These are phyloP conservation scores for Potamarius usumacintae DNA, from an alignment of 2,113 vertebrate genomes.

Conservation along the genomic window DNA sequence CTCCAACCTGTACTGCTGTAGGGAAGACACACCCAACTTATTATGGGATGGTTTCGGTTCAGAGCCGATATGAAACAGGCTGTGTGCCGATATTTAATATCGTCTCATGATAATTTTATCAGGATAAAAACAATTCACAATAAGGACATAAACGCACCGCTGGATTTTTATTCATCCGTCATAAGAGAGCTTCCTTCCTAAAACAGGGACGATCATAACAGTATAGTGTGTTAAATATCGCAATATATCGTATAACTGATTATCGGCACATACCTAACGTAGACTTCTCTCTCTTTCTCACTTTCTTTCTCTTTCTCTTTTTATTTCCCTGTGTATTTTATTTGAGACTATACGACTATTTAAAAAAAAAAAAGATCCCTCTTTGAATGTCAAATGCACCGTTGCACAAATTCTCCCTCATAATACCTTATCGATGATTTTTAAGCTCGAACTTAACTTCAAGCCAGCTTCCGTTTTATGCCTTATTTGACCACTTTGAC, in stretches of 20 bases:
- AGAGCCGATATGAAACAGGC: not conserved
- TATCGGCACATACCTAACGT: constrained; percentile 2
- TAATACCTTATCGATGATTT: not conserved
- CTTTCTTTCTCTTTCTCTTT: too few species aligned
- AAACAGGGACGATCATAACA: not conserved
- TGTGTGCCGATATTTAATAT: not conserved
- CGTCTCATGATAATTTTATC: not conserved
- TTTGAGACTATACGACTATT: constrained; percentile 7
- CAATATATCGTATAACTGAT: not conserved
- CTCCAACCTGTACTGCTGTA: constrained; percentile 69
- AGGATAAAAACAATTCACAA: not conserved
- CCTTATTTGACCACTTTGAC: constrained; percentile 27
- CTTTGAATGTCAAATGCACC: constrained; percentile 52
- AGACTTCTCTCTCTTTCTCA: not conserved
- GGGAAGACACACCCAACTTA: constrained; percentile 25
- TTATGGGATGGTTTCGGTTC: not conserved
- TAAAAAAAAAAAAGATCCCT: constrained; percentile 7
- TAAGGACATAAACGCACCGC: not conserved
- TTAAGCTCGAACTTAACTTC: constrained; percentile 32
- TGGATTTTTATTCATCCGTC: not conserved
- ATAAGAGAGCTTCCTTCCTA: not conserved
- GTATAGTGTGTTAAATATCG: not conserved
- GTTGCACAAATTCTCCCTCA: constrained; percentile 50
- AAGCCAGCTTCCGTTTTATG: constrained; percentile 2
- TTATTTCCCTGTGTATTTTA: not conserved